Evolutionary conservation across 2,888 invertebrate genomes (phyloP), one percentile per base, ranked within the genome.

Genomic region (Clanis bilineata): DNA sequence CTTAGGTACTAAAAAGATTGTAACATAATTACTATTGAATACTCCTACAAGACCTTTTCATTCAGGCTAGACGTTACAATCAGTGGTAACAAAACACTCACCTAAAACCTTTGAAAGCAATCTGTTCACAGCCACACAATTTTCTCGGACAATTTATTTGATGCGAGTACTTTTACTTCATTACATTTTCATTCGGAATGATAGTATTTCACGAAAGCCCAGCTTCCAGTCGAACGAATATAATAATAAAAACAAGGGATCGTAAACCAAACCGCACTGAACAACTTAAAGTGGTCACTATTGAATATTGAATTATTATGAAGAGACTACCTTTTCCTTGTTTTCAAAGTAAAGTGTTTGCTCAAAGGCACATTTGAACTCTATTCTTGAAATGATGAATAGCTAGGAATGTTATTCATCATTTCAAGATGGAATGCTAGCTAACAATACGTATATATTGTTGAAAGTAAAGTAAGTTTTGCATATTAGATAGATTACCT

Each of bases 81-180:
- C n/a, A 23, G 15, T 38, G 15, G 18, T 28, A 5, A 28, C 25
- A 18, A 51, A 18, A 38, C 25, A 25, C 47, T 51, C n/a, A 22
- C 44, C 22, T 9, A 28, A 58, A 28, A 38, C n/a, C 60, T 41
- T 51, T 56, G 47, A 51, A 38, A 38, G 38, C 51, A 58, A 58
- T 58, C 39, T n/a, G 12, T 5, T 22, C 47, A 32, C 51, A 10
- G 32, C 39, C 51, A 41, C 58, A 59, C 54, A 55, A 60, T 60
- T 47, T 45, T 56, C 58, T 56, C 60, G 59, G 57, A 44, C 55
- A 45, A 59, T 58, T 64, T 61, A 32, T 59, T 61, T 59, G 56
- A 56, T 59, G 54, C 60, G 56, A 59, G 28, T 44, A 55, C 44
- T 56, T 62, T 62, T 58, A 45, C 60, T 55, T 55, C 54, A 45